Evolutionary conservation across 1,140 invertebrate species (phyloP).

Genomic region (Phymastichus coffea): DNA sequence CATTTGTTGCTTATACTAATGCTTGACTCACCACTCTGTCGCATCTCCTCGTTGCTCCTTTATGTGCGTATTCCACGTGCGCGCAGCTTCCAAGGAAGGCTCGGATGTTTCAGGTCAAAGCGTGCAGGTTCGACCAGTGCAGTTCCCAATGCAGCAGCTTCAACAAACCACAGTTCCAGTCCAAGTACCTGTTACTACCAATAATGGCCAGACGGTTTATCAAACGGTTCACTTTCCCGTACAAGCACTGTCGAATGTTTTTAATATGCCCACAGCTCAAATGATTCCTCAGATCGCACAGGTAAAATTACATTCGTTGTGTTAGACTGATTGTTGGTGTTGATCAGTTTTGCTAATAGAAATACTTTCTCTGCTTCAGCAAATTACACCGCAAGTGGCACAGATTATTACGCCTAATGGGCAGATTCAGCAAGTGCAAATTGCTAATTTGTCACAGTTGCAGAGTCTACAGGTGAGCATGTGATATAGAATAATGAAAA

Average conservation of each 20-base stretch:
- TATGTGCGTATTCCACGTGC: conserved; percentile 26
- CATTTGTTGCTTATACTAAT: conserved; percentile 15
- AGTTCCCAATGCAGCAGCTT: conserved; percentile 72
- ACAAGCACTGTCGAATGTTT: conserved; percentile 66
- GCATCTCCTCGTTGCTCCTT: conserved; percentile 14
- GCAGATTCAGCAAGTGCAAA: conserved; percentile 83
- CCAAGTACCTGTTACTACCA: conserved; percentile 86
- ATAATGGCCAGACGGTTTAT: conserved; percentile 88
- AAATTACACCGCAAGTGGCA: conserved; percentile 68
- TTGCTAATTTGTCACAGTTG: conserved; percentile 65
- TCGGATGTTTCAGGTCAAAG: conserved; percentile 65
- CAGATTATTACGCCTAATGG: conserved; percentile 84
- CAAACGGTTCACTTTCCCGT: conserved; percentile 91
- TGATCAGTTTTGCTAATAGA: background rate
- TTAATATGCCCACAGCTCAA: conserved; percentile 63
- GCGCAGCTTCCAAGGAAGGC: conserved; percentile 38
- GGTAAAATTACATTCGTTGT: conserved; percentile 44
- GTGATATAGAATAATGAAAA: too few relatives aligned
- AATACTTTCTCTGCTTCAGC: conserved; percentile 32
- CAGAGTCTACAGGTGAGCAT: conserved; percentile 55
- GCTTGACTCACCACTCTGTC: conserved; percentile 12
- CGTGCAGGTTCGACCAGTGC: conserved; percentile 72
- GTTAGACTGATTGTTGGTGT: too few relatives aligned
- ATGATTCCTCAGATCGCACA: conserved; percentile 76
- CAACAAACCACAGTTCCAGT: conserved; percentile 84